Conservation (phyloP, 2,888 invertebrate species). For the Dryocosmus kuriphilus region DNA sequence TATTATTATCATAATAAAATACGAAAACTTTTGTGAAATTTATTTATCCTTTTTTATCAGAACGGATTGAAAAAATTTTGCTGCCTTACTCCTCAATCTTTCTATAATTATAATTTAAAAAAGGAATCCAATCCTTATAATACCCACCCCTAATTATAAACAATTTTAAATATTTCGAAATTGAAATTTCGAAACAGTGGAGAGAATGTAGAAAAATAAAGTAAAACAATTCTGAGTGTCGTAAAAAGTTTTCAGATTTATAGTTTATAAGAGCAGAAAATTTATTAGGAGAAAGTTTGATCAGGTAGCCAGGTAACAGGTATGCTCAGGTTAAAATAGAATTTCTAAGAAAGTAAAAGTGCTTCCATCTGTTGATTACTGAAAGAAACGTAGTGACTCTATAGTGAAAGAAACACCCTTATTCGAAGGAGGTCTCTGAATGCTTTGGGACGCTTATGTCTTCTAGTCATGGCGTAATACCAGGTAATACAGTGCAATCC, state of each 20-base stretch:
- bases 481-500: not conserved
- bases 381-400: not conserved
- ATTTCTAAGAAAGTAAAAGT: slow-evolving; percentile 13
- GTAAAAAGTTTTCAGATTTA: not conserved
- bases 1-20: too few species aligned
- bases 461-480: too few species aligned
- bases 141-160: not conserved
- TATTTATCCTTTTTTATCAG: too few species aligned
- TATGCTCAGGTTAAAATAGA: not conserved
- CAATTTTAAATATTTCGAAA: not conserved
- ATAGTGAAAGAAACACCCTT: not conserved
- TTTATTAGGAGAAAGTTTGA: not conserved
- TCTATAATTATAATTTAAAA: too few species aligned
- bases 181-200: not conserved
- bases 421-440: not conserved
- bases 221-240: not conserved
- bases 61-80: too few species aligned
- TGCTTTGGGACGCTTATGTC: too few species aligned
- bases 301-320: too few species aligned
- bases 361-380: slow-evolving; percentile 20
- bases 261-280: not conserved
- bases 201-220: slow-evolving; percentile 8
- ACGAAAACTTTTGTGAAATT: too few species aligned
- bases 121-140: too few species aligned
- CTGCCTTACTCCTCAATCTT: too few species aligned